Conservation (phyloP, 2,888 invertebrate species). For the Orthosia gothica region DNA sequence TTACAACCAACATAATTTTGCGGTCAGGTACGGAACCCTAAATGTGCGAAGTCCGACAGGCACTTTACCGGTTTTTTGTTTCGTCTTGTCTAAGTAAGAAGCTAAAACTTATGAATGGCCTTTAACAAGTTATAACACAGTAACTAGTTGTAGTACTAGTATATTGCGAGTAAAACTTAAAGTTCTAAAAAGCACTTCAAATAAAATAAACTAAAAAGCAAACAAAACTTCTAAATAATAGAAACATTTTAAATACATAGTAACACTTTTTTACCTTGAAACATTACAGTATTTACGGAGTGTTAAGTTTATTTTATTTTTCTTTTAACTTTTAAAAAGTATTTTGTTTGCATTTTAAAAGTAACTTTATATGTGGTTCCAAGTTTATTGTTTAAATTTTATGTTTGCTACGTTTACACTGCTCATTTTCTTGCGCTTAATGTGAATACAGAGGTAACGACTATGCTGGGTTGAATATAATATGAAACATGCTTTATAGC, state of each 20-base stretch:
- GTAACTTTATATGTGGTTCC: conserved; percentile 18
- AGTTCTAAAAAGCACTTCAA: too few species aligned
- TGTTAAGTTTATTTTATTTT: conserved; percentile 17
- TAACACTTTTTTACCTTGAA: not conserved
- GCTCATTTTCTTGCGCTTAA: conserved; percentile 40
- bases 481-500: conserved; percentile 3
- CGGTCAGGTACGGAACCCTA: too few species aligned
- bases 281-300: conserved; percentile 4
- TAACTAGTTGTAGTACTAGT: too few species aligned
- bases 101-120: too few species aligned
- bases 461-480: conserved; percentile 10
- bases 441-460: conserved; percentile 12
- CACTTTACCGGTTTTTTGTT: too few species aligned
- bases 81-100: too few species aligned
- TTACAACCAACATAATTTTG: too few species aligned
- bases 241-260: conserved; percentile 6
- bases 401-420: conserved; percentile 28
- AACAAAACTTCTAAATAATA: too few species aligned
- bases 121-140: too few species aligned
- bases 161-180: too few species aligned
- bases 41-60: too few species aligned
- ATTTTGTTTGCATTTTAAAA: conserved; percentile 37
- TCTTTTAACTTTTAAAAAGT: conserved; percentile 20
- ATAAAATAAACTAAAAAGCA: too few species aligned
- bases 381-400: conserved; percentile 50